phyloP scores from a whole-genome alignment of 2,113 vertebrate genomes.

The Montifringilla adamsi region DNA sequence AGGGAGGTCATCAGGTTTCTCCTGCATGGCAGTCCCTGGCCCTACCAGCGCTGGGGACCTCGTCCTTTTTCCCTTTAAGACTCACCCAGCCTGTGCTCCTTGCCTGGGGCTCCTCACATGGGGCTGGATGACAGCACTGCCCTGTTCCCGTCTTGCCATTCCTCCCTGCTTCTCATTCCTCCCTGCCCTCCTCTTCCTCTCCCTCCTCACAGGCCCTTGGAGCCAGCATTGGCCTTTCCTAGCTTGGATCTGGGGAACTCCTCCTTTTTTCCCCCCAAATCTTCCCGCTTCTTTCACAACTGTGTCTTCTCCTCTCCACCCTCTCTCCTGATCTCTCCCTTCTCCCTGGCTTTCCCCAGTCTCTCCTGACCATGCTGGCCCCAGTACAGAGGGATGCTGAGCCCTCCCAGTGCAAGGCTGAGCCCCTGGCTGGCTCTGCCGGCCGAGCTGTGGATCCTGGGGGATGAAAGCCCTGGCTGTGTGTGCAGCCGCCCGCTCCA shows the following conservation, averaged over 20 bases:
- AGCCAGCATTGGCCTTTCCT: not conserved
- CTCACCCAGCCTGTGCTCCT: not conserved
- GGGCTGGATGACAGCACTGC: not conserved
- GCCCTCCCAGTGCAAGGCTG: not conserved
- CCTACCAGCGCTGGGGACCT: accelerated
- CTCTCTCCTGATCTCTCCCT: not conserved
- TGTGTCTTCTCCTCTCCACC: not conserved
- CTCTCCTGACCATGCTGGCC: not conserved
- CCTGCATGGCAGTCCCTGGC: not conserved
- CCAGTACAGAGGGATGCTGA: not conserved
- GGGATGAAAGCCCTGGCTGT: constrained; percentile 44
- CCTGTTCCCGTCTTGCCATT: not conserved
- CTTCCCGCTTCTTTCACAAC: not conserved
- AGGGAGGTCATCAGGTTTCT: accelerated
- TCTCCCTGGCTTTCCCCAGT: not conserved
- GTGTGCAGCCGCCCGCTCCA: not conserved
- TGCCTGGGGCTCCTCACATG: not conserved
- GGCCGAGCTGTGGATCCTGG: not conserved
- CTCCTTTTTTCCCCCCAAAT: accelerated
- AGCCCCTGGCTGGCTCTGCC: not conserved
- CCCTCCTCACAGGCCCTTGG: not conserved
- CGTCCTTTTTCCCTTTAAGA: not conserved
- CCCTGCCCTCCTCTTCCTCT: not conserved
- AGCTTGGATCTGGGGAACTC: not conserved
- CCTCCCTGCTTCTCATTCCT: not conserved